phyloP scores from a whole-genome alignment of 1,140 invertebrate species.

The Apis florea region DNA sequence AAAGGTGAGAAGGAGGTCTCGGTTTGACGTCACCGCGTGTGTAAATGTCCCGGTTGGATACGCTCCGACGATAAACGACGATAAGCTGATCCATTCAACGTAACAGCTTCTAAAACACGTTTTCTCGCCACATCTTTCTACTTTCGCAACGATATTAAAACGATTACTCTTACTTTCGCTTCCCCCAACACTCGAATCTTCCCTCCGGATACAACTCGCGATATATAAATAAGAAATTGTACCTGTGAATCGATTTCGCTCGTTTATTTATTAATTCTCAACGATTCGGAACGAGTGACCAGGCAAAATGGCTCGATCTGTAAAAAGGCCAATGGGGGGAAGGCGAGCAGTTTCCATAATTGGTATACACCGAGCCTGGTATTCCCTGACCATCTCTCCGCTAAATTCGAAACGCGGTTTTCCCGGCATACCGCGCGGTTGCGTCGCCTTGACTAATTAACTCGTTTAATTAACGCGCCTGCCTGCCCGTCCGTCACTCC shows the following conservation, averaged over 20 bases:
- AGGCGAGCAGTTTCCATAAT: conserved; percentile 24
- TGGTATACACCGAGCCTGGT: conserved; percentile 11
- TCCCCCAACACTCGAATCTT: too few relatives aligned
- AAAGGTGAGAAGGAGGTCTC: neutral
- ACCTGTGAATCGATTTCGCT: too few relatives aligned
- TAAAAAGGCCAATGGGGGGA: too few relatives aligned
- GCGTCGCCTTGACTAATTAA: conserved; percentile 57
- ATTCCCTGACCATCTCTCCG: conserved; percentile 1
- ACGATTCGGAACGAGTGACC: too few relatives aligned
- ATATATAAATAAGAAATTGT: too few relatives aligned
- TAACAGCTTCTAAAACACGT: conserved; percentile 29
- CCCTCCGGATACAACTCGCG: too few relatives aligned
- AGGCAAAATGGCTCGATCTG: too few relatives aligned
- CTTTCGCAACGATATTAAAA: too few relatives aligned
- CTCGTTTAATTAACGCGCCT: conserved; percentile 60
- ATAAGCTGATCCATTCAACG: conserved; percentile 44
- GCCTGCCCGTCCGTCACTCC: neutral
- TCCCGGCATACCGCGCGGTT: conserved; percentile 9
- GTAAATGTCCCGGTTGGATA: conserved; percentile 37
- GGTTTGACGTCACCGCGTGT: conserved; percentile 38
- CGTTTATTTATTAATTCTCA: conserved; percentile 15
- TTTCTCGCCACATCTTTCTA: neutral
- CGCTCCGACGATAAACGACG: conserved; percentile 34
- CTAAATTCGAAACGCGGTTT: conserved; percentile 45
- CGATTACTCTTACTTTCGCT: neutral